Evolutionary conservation across 2,113 vertebrate species (phyloP), one percentile per base, ranked within the genome.

Genomic region (Austrofundulus limnaeus): DNA sequence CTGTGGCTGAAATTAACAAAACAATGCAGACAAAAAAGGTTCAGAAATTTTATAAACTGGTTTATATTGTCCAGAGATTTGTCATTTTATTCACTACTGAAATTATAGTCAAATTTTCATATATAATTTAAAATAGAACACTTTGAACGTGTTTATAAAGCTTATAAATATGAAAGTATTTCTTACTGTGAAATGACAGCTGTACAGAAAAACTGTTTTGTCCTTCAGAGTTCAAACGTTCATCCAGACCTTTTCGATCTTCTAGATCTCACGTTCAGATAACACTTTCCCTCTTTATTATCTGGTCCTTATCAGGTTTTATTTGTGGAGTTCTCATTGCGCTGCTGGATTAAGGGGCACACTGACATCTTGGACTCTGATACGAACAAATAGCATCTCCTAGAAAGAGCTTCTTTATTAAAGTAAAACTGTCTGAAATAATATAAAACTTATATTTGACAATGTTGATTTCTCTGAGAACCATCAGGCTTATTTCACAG

Each of bases 331-430:
- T 16, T 6, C 17, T 10, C 16, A 0, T 45, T 70, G 49, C 51
- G 11, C 61, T 21, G 4, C 38, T 24, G 15, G 14, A 41, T 3
- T 16, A 10, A 49, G 17, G 56, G n/a, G 31, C 17, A 11, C 42
- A n/a, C 54, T 31, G 39, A 68, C 42, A 52, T 64, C 49, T 54
- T 81, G 70, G 62, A 78, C 81, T 76, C 48, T 5, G 61, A 66
- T 60, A 77, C 7, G 6, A 67, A 37, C 53, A 41, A 74, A 68
- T 54, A 63, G 31, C 61, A 23, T 34, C 68, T 61, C 45, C 8
- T 59, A 4, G 11, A 16, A 67, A 54, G 50, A 2, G 38, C 34
- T 37, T 31, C 1, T 1, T 15, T 64, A 67, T 81, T 61, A 74
- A 49, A 56, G 50, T 1, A 42, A 37, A 79, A 47, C 23, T 47